Conservation (phyloP, 2,797 vertebrate genomes). For the Parauchenoglanis punctatus region DNA sequence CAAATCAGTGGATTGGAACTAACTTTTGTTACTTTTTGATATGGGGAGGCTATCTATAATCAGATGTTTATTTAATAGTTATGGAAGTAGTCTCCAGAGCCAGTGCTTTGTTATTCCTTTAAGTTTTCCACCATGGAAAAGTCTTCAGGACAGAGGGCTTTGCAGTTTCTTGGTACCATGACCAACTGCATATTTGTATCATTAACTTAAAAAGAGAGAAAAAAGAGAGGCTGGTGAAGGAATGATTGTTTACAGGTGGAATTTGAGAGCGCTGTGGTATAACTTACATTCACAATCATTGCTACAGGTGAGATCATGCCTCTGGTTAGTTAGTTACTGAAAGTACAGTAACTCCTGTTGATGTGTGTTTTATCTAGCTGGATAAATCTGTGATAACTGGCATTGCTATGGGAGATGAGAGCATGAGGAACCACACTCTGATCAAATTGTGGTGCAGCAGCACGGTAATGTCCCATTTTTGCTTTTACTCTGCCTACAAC, state of each 20-base stretch:
- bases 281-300: neutral
- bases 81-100: neutral
- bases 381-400: conserved; percentile 90
- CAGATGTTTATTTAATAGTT: neutral
- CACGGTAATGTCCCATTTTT: conserved; percentile 59
- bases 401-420: conserved; percentile 83
- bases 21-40: neutral
- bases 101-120: neutral
- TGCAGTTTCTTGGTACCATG: neutral
- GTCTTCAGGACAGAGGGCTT: neutral
- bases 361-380: conserved; percentile 70
- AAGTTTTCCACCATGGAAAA: neutral
- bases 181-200: neutral
- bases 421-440: conserved; percentile 86
- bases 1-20: neutral
- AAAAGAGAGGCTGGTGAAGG: neutral
- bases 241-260: neutral
- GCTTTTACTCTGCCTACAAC: neutral
- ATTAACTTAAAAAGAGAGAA: neutral
- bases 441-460: conserved; percentile 84
- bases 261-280: neutral
- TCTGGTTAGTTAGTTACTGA: neutral
- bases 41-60: neutral
- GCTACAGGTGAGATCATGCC: neutral
- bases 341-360: neutral